Evolutionary conservation across 2,113 vertebrate species (phyloP), one percentile per base, ranked within the genome.

Genomic region (Pantherophis guttatus): DNA sequence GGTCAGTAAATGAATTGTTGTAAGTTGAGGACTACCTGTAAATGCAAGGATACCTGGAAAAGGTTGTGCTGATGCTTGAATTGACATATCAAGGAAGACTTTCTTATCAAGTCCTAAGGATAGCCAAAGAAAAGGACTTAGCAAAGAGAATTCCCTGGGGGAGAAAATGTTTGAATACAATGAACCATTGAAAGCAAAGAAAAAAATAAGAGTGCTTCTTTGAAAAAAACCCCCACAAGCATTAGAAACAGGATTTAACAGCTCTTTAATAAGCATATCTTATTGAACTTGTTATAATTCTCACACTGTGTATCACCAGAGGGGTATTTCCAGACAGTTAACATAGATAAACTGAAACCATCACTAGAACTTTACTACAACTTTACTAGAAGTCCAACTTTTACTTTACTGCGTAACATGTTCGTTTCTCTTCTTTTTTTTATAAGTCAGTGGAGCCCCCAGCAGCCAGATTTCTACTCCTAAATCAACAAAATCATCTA

Each of bases 401-500:
- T 65, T 39, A 1, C 23, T 94, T 9, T 39, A 70, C 94, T 53
- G 70, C 6, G 8, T 81, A 81, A 81, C 33, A 81, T 19, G 33
- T 81, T 44, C 33, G 23, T 94, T 94, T 92, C 24, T 85, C 95
- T 94, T 89, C 89, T 54, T 44, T 97, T 97, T 95, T 93, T 90
- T 93, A 11, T 7, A 96, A 99, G 99, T 99, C 57, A 99, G 99
- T 57, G 99, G 99, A 92, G 97, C 98, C 26, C 98, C 99, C 93
- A 98, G 97, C 97, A 99, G 98, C 96, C 99, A 99, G 3, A 97
- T 99, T 91, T 99, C 98, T 29, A 98, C 98, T 90, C 98, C 98
- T 15, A 99, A 97, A 96, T 99, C 98, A 94, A 98, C 98, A 1
- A 99, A 99, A 96, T 99, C 99, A 91, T 99, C 98, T 94, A 99